Percentiles rank a stretch among this genome's conserved stretches.
phyloP scores from a whole-genome alignment of 2,888 invertebrate species.

The Chesias legatella region DNA sequence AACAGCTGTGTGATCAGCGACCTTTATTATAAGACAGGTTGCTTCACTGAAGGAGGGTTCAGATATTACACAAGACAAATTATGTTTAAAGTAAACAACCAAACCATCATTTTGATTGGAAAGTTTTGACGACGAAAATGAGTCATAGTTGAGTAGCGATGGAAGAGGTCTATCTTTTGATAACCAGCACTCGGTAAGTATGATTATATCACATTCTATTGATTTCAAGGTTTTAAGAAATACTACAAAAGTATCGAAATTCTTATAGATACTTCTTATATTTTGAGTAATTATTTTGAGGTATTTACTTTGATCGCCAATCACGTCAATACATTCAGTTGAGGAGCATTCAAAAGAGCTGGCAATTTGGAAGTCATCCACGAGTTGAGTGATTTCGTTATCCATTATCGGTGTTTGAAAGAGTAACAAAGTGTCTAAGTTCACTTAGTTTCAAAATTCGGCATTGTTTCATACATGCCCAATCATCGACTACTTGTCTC shows the following conservation, averaged over 20 bases:
- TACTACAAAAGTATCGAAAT: constrained; percentile 1
- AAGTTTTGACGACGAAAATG: neutral
- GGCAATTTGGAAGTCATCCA: neutral
- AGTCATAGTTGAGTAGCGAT: neutral
- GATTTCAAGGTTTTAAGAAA: neutral
- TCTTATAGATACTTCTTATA: constrained; percentile 6
- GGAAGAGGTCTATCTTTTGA: neutral
- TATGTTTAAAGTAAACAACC: neutral
- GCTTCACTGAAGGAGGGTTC: neutral
- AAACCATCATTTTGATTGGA: constrained; percentile 1
- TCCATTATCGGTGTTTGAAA: too few relatives aligned
- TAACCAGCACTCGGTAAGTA: neutral
- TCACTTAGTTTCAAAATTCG: too few relatives aligned
- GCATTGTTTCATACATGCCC: too few relatives aligned
- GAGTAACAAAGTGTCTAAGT: too few relatives aligned
- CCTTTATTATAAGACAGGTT: neutral
- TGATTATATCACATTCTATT: neutral
- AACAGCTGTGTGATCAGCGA: neutral
- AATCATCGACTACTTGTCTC: too few relatives aligned
- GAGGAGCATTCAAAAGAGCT: neutral
- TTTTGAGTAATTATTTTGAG: constrained; percentile 4
- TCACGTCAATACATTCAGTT: neutral
- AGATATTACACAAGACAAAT: neutral
- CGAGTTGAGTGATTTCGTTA: too few relatives aligned
- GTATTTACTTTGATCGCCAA: neutral